Percentiles rank a stretch among this genome's conserved stretches.
Conservation (phyloP, 2,113 vertebrate genomes). For the Phyllopteryx taeniolatus region DNA sequence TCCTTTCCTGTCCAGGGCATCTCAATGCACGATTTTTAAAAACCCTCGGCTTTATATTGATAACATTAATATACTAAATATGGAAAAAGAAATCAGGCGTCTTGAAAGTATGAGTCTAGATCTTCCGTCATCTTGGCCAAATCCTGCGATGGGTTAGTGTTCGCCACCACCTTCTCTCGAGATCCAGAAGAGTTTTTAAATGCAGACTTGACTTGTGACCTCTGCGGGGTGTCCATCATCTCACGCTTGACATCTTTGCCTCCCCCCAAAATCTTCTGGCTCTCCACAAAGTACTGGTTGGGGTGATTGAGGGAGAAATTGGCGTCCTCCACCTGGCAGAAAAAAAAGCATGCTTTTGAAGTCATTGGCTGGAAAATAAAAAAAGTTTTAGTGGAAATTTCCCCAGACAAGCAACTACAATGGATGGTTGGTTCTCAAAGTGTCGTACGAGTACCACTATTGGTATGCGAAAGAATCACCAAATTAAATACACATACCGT, state of each 20-base stretch:
- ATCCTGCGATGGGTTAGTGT: constrained; percentile 38
- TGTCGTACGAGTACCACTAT: no score
- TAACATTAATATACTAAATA: neutral
- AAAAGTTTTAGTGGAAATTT: neutral
- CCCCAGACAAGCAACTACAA: no score
- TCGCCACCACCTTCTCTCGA: constrained; percentile 26
- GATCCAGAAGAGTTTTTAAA: constrained; percentile 15
- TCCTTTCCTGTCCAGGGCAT: neutral
- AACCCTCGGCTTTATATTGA: neutral
- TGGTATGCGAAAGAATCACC: no score
- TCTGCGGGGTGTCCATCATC: constrained; percentile 70
- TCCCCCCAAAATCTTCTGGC: constrained; percentile 72
- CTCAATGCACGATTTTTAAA: neutral
- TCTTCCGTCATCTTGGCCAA: constrained; percentile 72
- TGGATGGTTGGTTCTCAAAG: no score
- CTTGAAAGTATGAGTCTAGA: constrained; percentile 80
- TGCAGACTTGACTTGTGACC: constrained; percentile 45
- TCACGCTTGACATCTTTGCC: constrained; percentile 85
- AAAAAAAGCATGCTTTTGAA: constrained; percentile 19
- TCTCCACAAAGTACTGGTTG: constrained; percentile 96
- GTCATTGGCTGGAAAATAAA: constrained; percentile 20
- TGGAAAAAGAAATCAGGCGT: constrained; percentile 46
- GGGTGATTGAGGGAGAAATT: constrained; percentile 93
- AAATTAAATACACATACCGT: no score
- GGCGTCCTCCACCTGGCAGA: constrained; percentile 81